phyloP scores from a whole-genome alignment of 2,888 invertebrate genomes.

The Pelosia muscerda region DNA sequence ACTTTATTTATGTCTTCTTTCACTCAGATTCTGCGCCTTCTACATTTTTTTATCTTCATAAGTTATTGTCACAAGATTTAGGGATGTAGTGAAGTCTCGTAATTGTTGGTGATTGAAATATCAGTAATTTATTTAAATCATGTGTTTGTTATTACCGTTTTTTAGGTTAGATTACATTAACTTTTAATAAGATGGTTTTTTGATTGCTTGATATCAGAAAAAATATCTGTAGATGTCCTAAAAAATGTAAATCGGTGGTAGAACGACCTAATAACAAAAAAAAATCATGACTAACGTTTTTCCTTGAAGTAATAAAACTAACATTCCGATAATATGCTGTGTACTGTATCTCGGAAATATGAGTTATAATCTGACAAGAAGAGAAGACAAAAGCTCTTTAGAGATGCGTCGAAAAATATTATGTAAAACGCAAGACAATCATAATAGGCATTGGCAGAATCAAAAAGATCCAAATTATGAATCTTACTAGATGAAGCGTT shows the following conservation, averaged over 20 bases:
- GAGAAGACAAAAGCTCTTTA: background rate
- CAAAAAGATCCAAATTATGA: slow-evolving; percentile 16
- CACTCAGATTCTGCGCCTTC: too few relatives aligned
- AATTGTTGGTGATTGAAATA: too few relatives aligned
- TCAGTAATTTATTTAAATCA: too few relatives aligned
- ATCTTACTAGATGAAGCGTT: slow-evolving; percentile 6
- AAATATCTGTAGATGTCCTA: background rate
- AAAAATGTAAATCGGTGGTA: background rate
- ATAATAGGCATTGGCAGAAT: background rate
- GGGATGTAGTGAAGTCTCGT: too few relatives aligned
- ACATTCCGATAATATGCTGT: background rate
- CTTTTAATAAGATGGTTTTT: too few relatives aligned
- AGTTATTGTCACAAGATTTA: too few relatives aligned
- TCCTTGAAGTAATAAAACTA: background rate
- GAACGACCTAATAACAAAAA: background rate
- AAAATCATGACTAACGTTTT: background rate
- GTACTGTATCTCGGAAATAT: background rate
- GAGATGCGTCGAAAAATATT: background rate
- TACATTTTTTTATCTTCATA: too few relatives aligned
- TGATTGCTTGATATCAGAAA: background rate
- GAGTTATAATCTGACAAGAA: background rate
- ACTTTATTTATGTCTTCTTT: too few relatives aligned
- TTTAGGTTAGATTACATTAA: too few relatives aligned
- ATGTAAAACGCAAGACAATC: background rate
- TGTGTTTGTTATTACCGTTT: too few relatives aligned